phyloP scores from a whole-genome alignment of 2,797 vertebrate species.

The Alfaro cultratus region DNA sequence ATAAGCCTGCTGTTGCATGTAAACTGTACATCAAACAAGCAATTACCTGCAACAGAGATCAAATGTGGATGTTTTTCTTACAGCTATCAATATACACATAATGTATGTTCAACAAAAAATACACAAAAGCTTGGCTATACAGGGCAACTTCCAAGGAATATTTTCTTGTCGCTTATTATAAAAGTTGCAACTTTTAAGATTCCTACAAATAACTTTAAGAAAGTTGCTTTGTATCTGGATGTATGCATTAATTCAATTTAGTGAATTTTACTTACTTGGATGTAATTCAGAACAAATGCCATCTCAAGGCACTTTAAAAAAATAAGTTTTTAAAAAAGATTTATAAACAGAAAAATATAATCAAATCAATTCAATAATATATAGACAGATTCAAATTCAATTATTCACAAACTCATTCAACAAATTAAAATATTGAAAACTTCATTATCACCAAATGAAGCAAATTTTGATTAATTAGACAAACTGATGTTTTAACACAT shows the following conservation, averaged over 20 bases:
- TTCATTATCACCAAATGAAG: too few relatives aligned
- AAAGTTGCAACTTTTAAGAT: too few relatives aligned
- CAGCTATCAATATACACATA: not conserved
- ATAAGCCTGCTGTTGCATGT: not conserved
- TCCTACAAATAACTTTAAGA: too few relatives aligned
- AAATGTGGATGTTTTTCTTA: slow-evolving; percentile 4
- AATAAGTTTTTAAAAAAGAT: not conserved
- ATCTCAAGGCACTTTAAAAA: not conserved
- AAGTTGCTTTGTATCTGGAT: not conserved
- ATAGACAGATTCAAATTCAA: not conserved
- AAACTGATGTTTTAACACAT: too few relatives aligned
- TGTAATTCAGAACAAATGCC: not conserved
- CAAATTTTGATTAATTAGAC: too few relatives aligned
- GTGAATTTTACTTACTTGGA: not conserved
- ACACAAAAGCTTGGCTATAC: not conserved
- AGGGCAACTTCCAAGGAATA: not conserved
- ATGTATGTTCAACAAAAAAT: not conserved
- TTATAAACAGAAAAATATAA: not conserved
- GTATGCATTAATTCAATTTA: not conserved
- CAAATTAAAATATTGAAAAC: too few relatives aligned
- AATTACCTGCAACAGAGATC: not conserved
- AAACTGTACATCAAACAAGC: not conserved
- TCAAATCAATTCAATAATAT: not conserved
- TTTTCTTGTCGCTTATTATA: too few relatives aligned
- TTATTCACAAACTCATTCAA: not conserved